Base-by-base conservation (phyloP, 2,113 vertebrate species). In the Tachycineta bicolor region DNA sequence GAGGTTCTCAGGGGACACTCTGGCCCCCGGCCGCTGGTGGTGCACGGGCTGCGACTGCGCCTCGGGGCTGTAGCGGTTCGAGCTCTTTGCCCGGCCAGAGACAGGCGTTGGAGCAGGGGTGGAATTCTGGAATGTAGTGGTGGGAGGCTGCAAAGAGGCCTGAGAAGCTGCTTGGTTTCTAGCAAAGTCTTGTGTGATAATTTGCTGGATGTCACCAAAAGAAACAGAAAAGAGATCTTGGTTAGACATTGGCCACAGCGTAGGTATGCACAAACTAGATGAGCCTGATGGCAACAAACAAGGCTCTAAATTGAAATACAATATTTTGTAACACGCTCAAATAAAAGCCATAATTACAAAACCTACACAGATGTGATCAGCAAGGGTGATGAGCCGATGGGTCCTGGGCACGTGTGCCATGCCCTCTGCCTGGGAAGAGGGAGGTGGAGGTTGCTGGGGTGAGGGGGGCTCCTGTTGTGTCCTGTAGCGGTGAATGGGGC, bases 121-220 rank as follows among this genome's bases (percentile, higher is more conserved):
- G 49, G 98, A 97, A 62, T 97, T 99, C 96, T 99, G 99, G 99
- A 99, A 99, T 97, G 98, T 98, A 94, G 98, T 98, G 94, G 98
- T 98, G 20, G 98, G 97, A 88, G 98, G 97, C 76, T 98, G 98
- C 92, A 98, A 97, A 73, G 98, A 81, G 55, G 97, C 52, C 93
- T 98, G 98, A 34, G 96, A 96, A 56, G 97, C 90, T 53, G 99
- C 98, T 96, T 99, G 99, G 97, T 98, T 99, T 96, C 99, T 98
- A 96, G 99, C 99, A 94, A 99, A 99, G 97, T 99, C 99, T 97
- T 99, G 99, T 74, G 99, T 99, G 96, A 99, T 99, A 94, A 99
- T 99, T 97, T 99, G 99, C 99, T 99, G 97, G 74, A 68, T 47
- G 29, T 29, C 18, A 58, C 18, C 14, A 71, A 52, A 47, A 43